Conservation (phyloP, 2,113 vertebrate species). For the Nothobranchius kuhntae region DNA sequence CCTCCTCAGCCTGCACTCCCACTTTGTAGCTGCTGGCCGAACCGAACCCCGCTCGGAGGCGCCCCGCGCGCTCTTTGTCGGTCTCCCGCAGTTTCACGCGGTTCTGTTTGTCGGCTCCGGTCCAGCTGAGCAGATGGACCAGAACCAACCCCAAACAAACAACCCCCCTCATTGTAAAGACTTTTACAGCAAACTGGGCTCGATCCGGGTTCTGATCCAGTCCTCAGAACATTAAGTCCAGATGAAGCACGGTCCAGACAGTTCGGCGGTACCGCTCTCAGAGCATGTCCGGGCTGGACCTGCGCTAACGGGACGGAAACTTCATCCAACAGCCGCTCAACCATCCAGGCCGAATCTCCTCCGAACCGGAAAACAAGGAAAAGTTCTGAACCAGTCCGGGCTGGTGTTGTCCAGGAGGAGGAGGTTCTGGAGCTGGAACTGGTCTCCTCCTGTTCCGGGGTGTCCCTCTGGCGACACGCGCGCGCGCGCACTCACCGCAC, state of each 20-base stretch:
- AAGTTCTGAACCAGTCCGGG: too few relatives aligned
- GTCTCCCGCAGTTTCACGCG: conserved; percentile 20
- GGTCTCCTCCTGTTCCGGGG: too few relatives aligned
- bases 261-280: conserved; percentile 28
- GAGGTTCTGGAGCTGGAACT: too few relatives aligned
- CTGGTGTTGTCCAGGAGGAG: too few relatives aligned
- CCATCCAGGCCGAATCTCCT: conserved; percentile 3
- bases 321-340: conserved; percentile 10
- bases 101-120: conserved; percentile 67
- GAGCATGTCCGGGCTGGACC: not conserved
- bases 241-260: too few relatives aligned
- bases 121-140: conserved; percentile 78
- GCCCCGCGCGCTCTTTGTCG: conserved; percentile 25
- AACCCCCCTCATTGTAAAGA: conserved; percentile 67
- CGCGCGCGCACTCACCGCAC: too few relatives aligned
- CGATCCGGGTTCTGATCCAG: conserved; percentile 18
- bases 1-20: conserved; percentile 64
- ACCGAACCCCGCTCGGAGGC: conserved; percentile 40
- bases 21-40: conserved; percentile 56
- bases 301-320: not conserved
- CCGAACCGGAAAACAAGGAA: too few relatives aligned
- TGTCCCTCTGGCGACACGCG: too few relatives aligned
- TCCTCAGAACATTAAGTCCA: conserved; percentile 48
- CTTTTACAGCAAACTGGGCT: not conserved
- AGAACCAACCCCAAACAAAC: conserved; percentile 73